These are phyloP conservation scores for Argyrosomus regius DNA, from an alignment of 2,797 vertebrate genomes.

Conservation along the genomic window DNA sequence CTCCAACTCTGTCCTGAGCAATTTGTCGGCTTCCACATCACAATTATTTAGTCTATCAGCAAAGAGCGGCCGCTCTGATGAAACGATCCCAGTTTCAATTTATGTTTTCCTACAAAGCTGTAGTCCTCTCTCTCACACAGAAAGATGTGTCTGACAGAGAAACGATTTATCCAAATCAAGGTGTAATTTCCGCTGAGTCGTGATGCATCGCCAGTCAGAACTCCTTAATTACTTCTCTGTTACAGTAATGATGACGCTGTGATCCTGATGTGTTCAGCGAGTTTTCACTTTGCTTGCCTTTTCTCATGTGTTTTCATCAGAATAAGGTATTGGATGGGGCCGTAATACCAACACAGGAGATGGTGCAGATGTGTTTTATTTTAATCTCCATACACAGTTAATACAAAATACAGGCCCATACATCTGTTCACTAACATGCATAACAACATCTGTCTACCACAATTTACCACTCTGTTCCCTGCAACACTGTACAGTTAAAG, in stretches of 20 bases:
- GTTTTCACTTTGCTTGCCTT: conserved; percentile 13
- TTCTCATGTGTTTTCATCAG: neutral
- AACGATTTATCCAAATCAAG: conserved; percentile 26
- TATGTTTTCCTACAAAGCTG: conserved; percentile 30
- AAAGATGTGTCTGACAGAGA: conserved; percentile 15
- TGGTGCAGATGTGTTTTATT: conserved; percentile 7
- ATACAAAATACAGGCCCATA: conserved; percentile 8
- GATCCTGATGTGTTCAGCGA: conserved; percentile 30
- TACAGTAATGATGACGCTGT: conserved; percentile 19
- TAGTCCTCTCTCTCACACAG: conserved; percentile 15
- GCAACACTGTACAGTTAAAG: conserved; percentile 12
- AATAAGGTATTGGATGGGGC: conserved; percentile 2
- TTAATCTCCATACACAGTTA: conserved; percentile 21
- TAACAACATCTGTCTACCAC: conserved; percentile 9
- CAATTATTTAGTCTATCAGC: conserved; percentile 40
- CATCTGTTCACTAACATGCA: conserved; percentile 21
- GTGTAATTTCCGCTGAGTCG: conserved; percentile 41
- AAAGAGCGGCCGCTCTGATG: conserved; percentile 40
- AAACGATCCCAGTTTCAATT: conserved; percentile 50
- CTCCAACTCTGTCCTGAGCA: conserved; percentile 48
- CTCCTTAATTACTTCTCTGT: conserved; percentile 39
- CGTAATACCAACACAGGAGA: neutral
- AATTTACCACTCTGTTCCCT: conserved; percentile 8
- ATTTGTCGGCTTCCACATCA: conserved; percentile 51
- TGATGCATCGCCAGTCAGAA: conserved; percentile 25